Percentiles rank a stretch among this genome's conserved stretches.
Evolutionary conservation across 2,113 vertebrate species (phyloP).

Genomic region (Megaceryle maxima): DNA sequence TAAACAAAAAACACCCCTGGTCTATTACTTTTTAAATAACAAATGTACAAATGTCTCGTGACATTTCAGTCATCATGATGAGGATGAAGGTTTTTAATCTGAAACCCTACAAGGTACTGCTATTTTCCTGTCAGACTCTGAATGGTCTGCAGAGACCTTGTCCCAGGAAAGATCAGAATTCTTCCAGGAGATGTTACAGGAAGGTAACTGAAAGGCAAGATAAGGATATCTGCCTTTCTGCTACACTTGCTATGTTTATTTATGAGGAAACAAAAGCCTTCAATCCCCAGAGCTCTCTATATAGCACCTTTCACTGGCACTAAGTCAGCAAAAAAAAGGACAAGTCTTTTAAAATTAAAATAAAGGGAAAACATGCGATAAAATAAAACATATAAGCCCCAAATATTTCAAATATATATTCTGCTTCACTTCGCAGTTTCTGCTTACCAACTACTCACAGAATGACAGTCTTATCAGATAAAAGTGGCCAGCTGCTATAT

Average conservation of each 20-base stretch:
- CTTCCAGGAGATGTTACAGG: neutral
- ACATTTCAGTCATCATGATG: neutral
- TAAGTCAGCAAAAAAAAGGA: neutral
- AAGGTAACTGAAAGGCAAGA: neutral
- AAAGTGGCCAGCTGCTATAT: conserved; percentile 18
- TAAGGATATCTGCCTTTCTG: neutral
- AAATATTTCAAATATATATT: conserved; percentile 68
- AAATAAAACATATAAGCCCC: conserved; percentile 44
- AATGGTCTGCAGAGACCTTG: neutral
- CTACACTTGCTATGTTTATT: conserved; percentile 1
- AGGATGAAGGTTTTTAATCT: neutral
- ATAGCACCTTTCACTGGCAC: neutral
- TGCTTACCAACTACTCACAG: conserved; percentile 42
- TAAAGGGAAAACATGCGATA: conserved; percentile 16
- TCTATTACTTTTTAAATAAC: neutral
- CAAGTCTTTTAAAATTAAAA: conserved; percentile 50
- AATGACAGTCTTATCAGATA: conserved; percentile 67
- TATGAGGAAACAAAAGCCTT: conserved; percentile 6
- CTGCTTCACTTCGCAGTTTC: conserved; percentile 61
- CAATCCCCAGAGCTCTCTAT: neutral
- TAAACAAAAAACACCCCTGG: neutral
- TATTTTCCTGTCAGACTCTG: neutral
- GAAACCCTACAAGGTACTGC: neutral
- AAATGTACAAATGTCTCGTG: neutral
- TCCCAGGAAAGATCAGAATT: neutral